phyloP scores from a whole-genome alignment of 2,797 vertebrate genomes.

The Brotula barbata region DNA sequence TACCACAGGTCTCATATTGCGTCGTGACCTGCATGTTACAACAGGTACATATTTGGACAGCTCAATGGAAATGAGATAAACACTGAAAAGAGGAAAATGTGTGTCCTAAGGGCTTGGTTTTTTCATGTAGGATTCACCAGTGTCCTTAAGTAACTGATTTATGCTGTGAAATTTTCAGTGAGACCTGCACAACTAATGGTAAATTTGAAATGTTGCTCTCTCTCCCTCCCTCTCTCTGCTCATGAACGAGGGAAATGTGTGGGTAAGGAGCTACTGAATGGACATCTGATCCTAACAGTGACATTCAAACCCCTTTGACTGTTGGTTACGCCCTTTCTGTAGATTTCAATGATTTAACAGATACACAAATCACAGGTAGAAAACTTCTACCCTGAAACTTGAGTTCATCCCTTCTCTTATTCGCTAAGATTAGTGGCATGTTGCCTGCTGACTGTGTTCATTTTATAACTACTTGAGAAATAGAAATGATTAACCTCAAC shows the following conservation, averaged over 20 bases:
- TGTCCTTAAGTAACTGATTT: background rate
- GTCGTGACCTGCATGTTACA: background rate
- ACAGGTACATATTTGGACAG: background rate
- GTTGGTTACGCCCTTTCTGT: background rate
- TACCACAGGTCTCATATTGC: constrained; percentile 39
- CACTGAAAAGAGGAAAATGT: background rate
- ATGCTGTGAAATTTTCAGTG: background rate
- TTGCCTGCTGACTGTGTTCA: background rate
- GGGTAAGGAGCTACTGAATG: background rate
- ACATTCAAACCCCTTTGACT: constrained; percentile 13
- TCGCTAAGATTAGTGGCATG: background rate
- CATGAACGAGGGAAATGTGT: background rate
- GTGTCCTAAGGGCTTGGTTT: background rate
- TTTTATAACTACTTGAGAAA: background rate
- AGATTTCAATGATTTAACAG: background rate
- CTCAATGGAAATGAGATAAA: background rate
- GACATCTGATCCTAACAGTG: constrained; percentile 44
- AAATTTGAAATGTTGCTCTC: background rate
- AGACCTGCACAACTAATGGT: background rate
- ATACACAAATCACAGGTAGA: background rate
- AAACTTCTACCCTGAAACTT: constrained; percentile 14
- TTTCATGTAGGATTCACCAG: background rate
- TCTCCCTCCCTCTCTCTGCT: background rate
- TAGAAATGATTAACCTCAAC: background rate
- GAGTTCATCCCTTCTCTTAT: background rate